Evolutionary conservation across 2,113 vertebrate species (phyloP).

Genomic region (Isichthys henryi): DNA sequence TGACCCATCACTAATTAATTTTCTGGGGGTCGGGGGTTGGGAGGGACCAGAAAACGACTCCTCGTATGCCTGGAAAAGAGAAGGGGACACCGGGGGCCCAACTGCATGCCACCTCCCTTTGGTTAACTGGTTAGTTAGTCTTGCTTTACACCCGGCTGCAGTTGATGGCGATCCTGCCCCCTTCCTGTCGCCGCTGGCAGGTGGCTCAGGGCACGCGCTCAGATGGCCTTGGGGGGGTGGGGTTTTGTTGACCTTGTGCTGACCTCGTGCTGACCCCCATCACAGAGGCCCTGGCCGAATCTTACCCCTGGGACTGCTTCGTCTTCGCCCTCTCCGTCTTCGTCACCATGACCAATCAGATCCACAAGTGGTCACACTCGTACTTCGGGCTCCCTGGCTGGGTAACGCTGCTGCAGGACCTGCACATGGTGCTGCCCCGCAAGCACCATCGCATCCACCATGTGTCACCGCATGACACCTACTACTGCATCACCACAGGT

Average conservation of each 20-base stretch:
- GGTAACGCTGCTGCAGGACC: conserved; percentile 64
- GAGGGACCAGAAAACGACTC: not conserved
- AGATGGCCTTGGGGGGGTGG: not conserved
- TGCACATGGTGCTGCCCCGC: conserved; percentile 63
- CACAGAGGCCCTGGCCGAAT: conserved; percentile 52
- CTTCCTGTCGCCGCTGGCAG: not conserved
- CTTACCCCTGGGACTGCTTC: conserved; percentile 64
- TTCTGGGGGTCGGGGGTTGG: not conserved
- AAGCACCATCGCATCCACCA: conserved; percentile 70
- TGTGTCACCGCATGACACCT: conserved; percentile 64
- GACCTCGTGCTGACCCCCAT: conserved; percentile 8
- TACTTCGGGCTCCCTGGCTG: conserved; percentile 63
- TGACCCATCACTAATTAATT: not conserved
- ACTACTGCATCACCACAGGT: conserved; percentile 72
- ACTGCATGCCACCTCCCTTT: not conserved
- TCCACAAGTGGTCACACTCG: conserved; percentile 70
- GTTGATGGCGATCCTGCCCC: not conserved
- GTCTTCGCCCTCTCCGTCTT: conserved; percentile 61
- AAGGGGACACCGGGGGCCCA: not conserved
- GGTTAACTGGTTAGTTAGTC: not conserved
- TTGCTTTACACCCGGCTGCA: not conserved
- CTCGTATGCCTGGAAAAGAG: not conserved
- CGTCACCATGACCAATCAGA: conserved; percentile 70
- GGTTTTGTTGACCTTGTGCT: not conserved
- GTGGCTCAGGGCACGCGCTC: not conserved